Conservation (phyloP, 2,113 vertebrate species). For the Ciconia boyciana region DNA sequence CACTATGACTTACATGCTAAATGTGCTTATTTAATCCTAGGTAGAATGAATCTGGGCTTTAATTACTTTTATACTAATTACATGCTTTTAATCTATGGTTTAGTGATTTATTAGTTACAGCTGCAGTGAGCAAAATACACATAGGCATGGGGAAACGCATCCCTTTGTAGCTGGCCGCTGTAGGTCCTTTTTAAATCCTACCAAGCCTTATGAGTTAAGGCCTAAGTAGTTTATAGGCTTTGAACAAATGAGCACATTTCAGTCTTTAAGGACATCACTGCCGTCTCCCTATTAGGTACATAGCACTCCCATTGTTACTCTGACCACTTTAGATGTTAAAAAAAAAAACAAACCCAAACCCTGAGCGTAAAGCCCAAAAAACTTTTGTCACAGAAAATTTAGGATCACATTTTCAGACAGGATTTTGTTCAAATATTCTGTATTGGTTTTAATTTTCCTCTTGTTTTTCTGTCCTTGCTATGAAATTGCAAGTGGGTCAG, state of each 20-base stretch:
- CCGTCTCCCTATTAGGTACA: neutral
- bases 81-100: constrained; percentile 62
- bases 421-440: neutral
- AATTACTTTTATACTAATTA: constrained; percentile 58
- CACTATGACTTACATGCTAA: neutral
- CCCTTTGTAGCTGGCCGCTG: neutral
- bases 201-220: neutral
- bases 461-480: neutral
- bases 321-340: neutral
- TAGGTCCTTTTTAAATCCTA: neutral
- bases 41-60: constrained; percentile 1
- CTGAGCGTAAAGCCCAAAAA: neutral
- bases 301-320: neutral
- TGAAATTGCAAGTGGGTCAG: neutral
- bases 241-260: neutral
- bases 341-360: neutral
- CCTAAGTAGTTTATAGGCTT: neutral
- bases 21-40: neutral
- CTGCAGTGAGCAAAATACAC: constrained; percentile 40
- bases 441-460: neutral
- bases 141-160: neutral
- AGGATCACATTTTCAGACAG: neutral
- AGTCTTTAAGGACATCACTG: neutral
- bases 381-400: neutral
- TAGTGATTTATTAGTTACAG: constrained; percentile 44